Conservation (phyloP, 2,797 vertebrate genomes). For the Pseudopleuronectes americanus region DNA sequence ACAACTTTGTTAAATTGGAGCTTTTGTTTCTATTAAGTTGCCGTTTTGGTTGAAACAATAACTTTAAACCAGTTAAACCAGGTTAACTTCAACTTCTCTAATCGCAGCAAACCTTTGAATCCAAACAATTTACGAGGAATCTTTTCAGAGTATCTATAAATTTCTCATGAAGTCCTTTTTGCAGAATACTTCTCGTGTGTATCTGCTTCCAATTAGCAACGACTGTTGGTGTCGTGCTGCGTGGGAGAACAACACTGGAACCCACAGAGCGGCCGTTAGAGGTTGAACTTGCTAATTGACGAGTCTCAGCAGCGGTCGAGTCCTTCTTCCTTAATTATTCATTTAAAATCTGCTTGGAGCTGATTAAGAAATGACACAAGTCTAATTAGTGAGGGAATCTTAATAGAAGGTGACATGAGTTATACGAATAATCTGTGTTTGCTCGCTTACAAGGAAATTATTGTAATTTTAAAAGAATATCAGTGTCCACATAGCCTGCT, state of each 20-base stretch:
- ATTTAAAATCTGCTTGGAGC: background rate
- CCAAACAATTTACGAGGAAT: conserved; percentile 5
- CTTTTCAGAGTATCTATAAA: background rate
- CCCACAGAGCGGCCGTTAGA: no score
- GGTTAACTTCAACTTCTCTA: background rate
- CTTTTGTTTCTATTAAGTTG: no score
- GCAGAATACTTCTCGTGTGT: background rate
- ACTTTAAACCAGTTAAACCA: no score
- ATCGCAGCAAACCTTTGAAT: background rate
- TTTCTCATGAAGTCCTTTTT: background rate
- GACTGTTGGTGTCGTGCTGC: background rate
- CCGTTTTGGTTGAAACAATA: no score
- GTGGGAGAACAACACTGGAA: no score
- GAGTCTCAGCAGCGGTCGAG: background rate
- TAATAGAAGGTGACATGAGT: background rate
- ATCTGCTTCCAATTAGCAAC: conserved; percentile 4
- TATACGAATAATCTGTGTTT: background rate
- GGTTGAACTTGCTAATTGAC: background rate
- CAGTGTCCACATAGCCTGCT: no score
- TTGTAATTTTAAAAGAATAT: no score
- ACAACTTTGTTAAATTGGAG: no score
- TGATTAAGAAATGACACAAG: background rate
- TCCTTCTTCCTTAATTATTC: background rate
- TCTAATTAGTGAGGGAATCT: background rate
- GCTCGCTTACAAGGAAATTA: no score